phyloP scores from a whole-genome alignment of 2,113 vertebrate species.

The human region DNA sequence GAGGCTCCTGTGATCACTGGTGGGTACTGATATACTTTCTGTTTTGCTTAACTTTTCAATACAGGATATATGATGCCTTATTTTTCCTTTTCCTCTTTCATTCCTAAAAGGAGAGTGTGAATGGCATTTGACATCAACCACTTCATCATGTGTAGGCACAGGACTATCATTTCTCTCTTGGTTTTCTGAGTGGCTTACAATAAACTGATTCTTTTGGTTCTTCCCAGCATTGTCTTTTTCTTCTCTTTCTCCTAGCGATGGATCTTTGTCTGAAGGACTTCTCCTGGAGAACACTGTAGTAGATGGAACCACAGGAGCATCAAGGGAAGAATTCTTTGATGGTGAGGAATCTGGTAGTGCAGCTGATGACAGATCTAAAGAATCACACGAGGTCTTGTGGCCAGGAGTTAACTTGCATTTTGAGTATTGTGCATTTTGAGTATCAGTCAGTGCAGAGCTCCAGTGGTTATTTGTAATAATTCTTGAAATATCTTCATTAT shows the following conservation, averaged over 20 bases:
- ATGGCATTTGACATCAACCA: not conserved
- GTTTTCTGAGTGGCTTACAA: not conserved
- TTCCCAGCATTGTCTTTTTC: slow-evolving; percentile 55
- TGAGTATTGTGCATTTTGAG: not conserved
- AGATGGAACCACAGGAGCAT: slow-evolving; percentile 17
- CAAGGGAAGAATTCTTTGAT: slow-evolving; percentile 38
- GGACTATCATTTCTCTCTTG: slow-evolving; percentile 24
- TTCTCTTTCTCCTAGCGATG: slow-evolving; percentile 60
- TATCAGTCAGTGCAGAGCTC: slow-evolving; percentile 37
- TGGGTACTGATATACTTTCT: slow-evolving; percentile 7
- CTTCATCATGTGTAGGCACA: not conserved
- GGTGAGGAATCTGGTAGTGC: slow-evolving; percentile 40
- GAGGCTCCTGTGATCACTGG: slow-evolving; percentile 52
- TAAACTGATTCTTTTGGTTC: slow-evolving; percentile 38
- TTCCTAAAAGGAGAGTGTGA: slow-evolving; percentile 68
- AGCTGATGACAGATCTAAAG: not conserved
- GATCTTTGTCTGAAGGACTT: slow-evolving; percentile 52
- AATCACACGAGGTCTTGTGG: not conserved
- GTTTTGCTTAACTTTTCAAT: slow-evolving; percentile 69
- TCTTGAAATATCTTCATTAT: slow-evolving; percentile 8
- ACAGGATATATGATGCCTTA: slow-evolving; percentile 59
- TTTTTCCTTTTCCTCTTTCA: slow-evolving; percentile 66
- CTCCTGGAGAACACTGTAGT: slow-evolving; percentile 40
- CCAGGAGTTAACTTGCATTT: not conserved
- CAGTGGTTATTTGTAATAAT: not conserved